Evolutionary conservation across 2,888 invertebrate species (phyloP), one percentile per base, ranked within the genome.

Genomic region (Caenorhabditis japonica): DNA sequence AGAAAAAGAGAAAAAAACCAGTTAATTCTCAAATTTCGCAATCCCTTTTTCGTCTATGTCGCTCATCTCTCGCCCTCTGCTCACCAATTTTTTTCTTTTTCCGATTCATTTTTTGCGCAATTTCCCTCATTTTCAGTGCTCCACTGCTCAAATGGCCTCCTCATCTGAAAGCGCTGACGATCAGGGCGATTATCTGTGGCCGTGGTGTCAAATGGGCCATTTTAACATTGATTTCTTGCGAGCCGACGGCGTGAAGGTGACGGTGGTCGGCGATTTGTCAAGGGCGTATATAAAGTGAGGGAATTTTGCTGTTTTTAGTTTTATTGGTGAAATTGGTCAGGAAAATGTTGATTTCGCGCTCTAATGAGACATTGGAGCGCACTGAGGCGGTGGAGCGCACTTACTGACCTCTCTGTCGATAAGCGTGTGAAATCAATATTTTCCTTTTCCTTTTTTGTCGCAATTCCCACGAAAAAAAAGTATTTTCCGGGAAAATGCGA

Each of bases 251-350:
- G 19, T 34, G 7, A 53, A 47, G 38, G 36, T 51, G 12, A 39
- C 21, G 10, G 55, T 51, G 2, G 44, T 25, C n/a, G 59, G 47
- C 8, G 55, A 64, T 10, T 43, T 72, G 17, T 41, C 72, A 19
- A 52, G 72, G 34, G 72, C 72, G 4, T 72, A 44, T 36, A 72
- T 72, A 5, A 64, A 53, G 72, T 72, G 36, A 71, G 55, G n/a
- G n/a, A n/a, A n/a, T n/a, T n/a, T n/a, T n/a, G n/a, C n/a, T n/a
- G n/a, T n/a, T n/a, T n/a, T n/a, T n/a, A n/a, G n/a, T n/a, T 25
- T 15, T 33, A 49, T 7, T 17, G 12, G 33, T 5, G 33, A 33
- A 33, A 8, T 33, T 33, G 7, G 33, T 8, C 5, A 38, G 38
- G 33, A 33, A 33, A 33, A 5, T 33, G 33, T 33, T 33, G 43